Base-by-base conservation (phyloP, 2,797 vertebrate genomes). In the Zalophus californianus region DNA sequence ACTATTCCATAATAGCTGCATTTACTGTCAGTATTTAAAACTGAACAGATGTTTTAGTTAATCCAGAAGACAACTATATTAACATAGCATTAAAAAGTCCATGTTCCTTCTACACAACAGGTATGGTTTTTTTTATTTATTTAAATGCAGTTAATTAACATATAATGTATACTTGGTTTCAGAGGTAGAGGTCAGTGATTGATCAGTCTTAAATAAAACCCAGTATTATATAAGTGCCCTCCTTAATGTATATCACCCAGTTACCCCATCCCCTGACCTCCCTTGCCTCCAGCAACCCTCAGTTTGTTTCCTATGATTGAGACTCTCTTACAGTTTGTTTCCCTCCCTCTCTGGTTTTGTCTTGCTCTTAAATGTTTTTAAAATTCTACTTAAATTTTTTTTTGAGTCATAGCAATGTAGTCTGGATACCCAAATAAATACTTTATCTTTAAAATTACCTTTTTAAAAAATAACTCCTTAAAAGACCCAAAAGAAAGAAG, bases 11-110 rank as follows among this genome's bases (percentile, higher is more conserved):
- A 87, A 83, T 79, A 96, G 54, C 32, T 91, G 3, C 15, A 35
- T 96, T 95, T 88, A 86, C 29, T 93, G 4, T 68, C 58, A 85
- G 12, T 93, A 52, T 91, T 91, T 97, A 97, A 86, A 95, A 92
- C 16, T 56, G 78, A 96, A 64, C 21, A 72, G 35, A 21, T 96
- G 27, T 95, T 75, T 96, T 66, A 84, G 56, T 79, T 91, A 10
- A 75, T 64, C 66, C 66, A 91, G 41, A 52, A 64, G n/a, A 79
- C 56, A 91, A 5, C 64, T 91, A 3, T 95, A 80, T 91, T 94
- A 85, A n/a, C 23, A 56, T 32, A 70, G 23, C 38, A 91, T 80
- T 94, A 77, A 92, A 94, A 90, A 77, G 64, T n/a, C 1, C 38
- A 68, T 87, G 25, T 25, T 91, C n/a, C 35, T 85, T 75, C 73